These are phyloP conservation scores for Columba guinea DNA, from an alignment of 2,797 vertebrate species.

Conservation along the genomic window DNA sequence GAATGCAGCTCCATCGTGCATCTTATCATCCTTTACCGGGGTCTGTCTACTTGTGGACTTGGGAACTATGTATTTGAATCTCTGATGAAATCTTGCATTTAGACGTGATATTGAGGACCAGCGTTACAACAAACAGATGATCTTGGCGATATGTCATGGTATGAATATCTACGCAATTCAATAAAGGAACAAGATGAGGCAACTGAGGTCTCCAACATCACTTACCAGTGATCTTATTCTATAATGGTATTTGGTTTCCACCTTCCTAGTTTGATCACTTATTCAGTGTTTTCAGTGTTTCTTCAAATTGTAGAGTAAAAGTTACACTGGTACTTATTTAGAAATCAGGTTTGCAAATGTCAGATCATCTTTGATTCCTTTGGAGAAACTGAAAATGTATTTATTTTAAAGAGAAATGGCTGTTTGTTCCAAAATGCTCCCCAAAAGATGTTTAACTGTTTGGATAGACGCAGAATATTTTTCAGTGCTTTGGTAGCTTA, in stretches of 20 bases:
- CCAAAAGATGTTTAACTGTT: background rate
- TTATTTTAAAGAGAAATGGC: background rate
- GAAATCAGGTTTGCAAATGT: background rate
- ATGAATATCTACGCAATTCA: background rate
- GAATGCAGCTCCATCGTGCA: background rate
- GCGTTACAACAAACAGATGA: fast-evolving
- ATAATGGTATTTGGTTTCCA: background rate
- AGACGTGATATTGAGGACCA: background rate
- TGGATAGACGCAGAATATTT: background rate
- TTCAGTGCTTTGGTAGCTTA: background rate
- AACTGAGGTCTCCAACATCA: too few species aligned
- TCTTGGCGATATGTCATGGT: background rate
- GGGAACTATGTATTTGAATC: background rate
- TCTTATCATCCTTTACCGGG: background rate
- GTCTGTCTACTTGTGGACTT: background rate
- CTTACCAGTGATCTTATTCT: background rate
- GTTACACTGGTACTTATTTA: background rate
- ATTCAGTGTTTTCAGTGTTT: background rate
- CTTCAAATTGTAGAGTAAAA: background rate
- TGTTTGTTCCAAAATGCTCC: background rate
- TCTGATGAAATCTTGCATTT: background rate
- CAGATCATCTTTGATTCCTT: background rate
- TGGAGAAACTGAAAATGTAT: background rate
- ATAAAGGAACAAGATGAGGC: background rate
- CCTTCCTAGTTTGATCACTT: background rate